A percentile compares a stretch with the other conserved stretches of the same genome.
Evolutionary conservation across 1,140 invertebrate genomes (phyloP).

Genomic region (Diachasma alloeum): DNA sequence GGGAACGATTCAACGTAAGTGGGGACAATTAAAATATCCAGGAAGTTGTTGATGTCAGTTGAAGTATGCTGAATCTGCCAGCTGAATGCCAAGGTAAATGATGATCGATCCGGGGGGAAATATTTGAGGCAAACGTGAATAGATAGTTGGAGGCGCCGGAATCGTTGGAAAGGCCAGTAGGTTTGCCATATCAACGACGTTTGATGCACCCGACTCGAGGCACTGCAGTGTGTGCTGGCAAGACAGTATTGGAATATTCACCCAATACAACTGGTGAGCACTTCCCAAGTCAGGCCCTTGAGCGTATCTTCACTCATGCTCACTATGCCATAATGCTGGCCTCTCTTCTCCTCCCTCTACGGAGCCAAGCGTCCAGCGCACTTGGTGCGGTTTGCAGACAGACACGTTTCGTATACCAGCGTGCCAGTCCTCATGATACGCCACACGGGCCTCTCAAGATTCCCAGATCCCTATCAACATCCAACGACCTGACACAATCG

Average conservation of each 20-base stretch:
- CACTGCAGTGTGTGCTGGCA: neutral
- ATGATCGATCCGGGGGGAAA: slow-evolving; percentile 1
- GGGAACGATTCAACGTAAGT: neutral
- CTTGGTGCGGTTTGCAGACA: neutral
- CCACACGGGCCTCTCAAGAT: slow-evolving; percentile 45
- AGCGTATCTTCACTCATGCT: slow-evolving; percentile 22
- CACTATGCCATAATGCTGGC: neutral
- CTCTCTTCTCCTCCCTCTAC: neutral
- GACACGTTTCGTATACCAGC: slow-evolving; percentile 2
- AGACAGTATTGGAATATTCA: slow-evolving; percentile 5
- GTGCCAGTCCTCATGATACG: slow-evolving; percentile 33
- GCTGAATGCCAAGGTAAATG: neutral
- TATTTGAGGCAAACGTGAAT: slow-evolving; percentile 17
- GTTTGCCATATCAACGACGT: slow-evolving; percentile 12
- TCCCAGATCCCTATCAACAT: slow-evolving; percentile 45
- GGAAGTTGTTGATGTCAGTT: neutral
- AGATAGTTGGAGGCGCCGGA: neutral
- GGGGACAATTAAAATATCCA: neutral
- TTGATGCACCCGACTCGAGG: neutral
- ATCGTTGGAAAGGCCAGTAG: slow-evolving; percentile 14
- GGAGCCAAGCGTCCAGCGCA: neutral
- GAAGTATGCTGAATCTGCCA: neutral
- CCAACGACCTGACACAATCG: slow-evolving; percentile 41
- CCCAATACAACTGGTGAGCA: neutral
- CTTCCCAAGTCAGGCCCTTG: slow-evolving; percentile 14